Conservation (phyloP, 2,113 vertebrate genomes). For the Ardeotis arabs region DNA sequence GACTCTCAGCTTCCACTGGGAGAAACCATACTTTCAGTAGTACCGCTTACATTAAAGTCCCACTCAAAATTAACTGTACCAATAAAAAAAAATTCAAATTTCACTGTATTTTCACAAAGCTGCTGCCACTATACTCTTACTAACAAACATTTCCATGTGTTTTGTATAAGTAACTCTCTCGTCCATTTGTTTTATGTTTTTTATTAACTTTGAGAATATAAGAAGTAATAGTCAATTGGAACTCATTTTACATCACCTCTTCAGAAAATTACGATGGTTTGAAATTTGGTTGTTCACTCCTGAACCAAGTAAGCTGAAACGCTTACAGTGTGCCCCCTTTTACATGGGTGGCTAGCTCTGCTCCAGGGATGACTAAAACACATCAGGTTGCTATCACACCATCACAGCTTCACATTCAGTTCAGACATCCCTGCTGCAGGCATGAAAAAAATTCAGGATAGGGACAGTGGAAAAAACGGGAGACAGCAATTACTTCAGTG, state of each 20-base stretch:
- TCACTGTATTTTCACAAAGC: not conserved
- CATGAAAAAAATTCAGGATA: not conserved
- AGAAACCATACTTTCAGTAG: not conserved
- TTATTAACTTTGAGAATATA: not conserved
- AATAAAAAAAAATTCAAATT: not conserved
- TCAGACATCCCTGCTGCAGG: not conserved
- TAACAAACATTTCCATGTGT: not conserved
- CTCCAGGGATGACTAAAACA: not conserved
- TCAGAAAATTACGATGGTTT: not conserved
- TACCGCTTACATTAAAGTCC: not conserved
- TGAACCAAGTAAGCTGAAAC: not conserved
- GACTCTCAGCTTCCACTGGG: not conserved
- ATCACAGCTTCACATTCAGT: not conserved
- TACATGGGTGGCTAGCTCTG: not conserved
- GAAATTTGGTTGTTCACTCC: not conserved
- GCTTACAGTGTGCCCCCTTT: not conserved
- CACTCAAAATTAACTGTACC: not conserved
- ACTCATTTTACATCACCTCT: not conserved
- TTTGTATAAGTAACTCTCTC: not conserved
- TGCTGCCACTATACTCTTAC: not conserved
- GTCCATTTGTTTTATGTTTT: not conserved
- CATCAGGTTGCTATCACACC: not conserved
- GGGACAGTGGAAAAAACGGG: not conserved
- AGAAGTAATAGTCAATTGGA: not conserved
- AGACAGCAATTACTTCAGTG: not conserved